A percentile compares a stretch with the other conserved stretches of the same genome.
These are phyloP conservation scores for Poecilia latipinna DNA, from an alignment of 2,113 vertebrate genomes.

Conservation along the genomic window DNA sequence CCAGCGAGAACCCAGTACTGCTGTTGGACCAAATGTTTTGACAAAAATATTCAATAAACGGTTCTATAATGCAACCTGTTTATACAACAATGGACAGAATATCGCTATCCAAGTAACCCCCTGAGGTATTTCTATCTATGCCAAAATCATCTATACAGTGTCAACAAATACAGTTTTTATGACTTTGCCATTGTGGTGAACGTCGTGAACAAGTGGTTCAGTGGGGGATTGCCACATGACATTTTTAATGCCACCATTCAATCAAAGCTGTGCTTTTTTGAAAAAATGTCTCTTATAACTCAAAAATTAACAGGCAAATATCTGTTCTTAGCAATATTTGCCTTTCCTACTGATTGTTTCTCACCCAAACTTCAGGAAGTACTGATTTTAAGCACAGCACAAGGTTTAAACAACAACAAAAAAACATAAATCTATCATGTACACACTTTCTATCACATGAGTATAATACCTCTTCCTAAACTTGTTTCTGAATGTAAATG, in stretches of 20 bases:
- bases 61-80: background rate
- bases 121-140: background rate
- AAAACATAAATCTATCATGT: background rate
- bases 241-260: background rate
- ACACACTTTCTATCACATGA: background rate
- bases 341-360: background rate
- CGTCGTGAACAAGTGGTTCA: background rate
- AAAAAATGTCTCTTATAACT: background rate
- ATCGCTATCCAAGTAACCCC: background rate
- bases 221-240: no score
- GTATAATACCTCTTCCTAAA: background rate
- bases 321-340: background rate
- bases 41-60: background rate
- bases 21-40: constrained; percentile 19
- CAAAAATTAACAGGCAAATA: background rate
- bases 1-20: constrained; percentile 4
- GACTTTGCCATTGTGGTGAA: background rate
- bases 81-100: background rate
- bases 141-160: background rate
- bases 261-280: background rate
- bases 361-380: background rate
- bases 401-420: no score
- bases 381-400: background rate
- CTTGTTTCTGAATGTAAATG: background rate
- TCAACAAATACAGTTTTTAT: background rate